Evolutionary conservation across 2,888 invertebrate species (phyloP).

Genomic region (Limnephilus rhombicus): DNA sequence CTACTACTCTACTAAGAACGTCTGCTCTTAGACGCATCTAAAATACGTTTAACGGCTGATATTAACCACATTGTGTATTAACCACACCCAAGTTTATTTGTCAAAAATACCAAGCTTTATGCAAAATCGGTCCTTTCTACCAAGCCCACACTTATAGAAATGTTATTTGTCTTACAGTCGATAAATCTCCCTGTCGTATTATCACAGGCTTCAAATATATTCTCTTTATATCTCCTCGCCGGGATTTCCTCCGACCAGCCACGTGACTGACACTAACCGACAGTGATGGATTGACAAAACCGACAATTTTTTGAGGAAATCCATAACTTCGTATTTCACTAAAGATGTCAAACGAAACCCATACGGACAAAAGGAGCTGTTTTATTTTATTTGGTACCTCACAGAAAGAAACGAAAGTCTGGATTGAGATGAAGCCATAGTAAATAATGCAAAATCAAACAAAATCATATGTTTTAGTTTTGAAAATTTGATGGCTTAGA

Average conservation of each 20-base stretch:
- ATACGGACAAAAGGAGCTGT: not conserved
- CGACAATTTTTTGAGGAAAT: constrained; percentile 33
- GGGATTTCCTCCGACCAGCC: constrained; percentile 25
- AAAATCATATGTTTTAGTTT: too few relatives aligned
- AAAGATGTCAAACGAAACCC: not conserved
- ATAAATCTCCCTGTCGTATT: constrained; percentile 63
- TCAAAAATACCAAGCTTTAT: not conserved
- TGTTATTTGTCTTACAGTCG: constrained; percentile 62
- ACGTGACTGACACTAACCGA: constrained; percentile 60
- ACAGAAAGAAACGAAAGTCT: not conserved
- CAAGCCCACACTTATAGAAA: constrained; percentile 45
- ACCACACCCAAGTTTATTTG: not conserved
- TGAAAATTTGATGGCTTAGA: too few relatives aligned
- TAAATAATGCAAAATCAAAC: too few relatives aligned
- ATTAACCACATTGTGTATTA: not conserved
- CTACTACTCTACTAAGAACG: too few relatives aligned
- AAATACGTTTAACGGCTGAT: too few relatives aligned
- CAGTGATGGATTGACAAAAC: constrained; percentile 59
- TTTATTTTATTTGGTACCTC: not conserved
- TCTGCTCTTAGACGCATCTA: too few relatives aligned
- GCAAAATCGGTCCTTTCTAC: not conserved
- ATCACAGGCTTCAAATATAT: constrained; percentile 58
- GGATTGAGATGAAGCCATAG: too few relatives aligned
- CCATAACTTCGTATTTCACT: constrained; percentile 14
- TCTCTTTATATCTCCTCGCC: constrained; percentile 46